phyloP scores from a whole-genome alignment of 2,113 vertebrate genomes.

The Microcebus tavaratra region DNA sequence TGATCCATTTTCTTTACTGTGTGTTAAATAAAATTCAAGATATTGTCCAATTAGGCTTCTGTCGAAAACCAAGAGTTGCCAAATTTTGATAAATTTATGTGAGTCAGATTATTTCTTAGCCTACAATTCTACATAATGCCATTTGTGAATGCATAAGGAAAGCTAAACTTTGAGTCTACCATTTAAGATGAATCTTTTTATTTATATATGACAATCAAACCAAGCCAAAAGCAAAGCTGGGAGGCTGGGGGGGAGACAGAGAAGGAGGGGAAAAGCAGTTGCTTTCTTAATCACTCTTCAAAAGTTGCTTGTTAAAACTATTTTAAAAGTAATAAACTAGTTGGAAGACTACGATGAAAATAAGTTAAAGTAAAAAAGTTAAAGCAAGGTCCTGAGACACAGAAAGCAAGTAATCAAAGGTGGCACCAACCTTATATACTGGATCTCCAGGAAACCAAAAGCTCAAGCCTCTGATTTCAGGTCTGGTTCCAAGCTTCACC shows the following conservation, averaged over 20 bases:
- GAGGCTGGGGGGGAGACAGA: neutral
- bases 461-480: neutral
- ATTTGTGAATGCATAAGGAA: neutral
- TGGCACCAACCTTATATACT: neutral
- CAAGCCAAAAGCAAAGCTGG: neutral
- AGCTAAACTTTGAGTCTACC: neutral
- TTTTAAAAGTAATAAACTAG: constrained; percentile 36
- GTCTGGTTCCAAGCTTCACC: neutral
- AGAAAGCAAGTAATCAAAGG: neutral
- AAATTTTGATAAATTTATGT: constrained; percentile 6
- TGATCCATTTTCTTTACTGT: neutral
- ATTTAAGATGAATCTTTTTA: neutral
- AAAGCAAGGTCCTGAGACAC: neutral
- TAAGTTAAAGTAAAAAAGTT: neutral
- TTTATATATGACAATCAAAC: neutral
- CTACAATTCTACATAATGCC: neutral
- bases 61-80: neutral
- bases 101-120: neutral
- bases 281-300: neutral
- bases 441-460: neutral
- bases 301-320: neutral
- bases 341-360: constrained; percentile 12
- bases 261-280: neutral
- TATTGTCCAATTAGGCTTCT: neutral
- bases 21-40: constrained; percentile 28